Evolutionary conservation across 1,140 invertebrate species (phyloP), one percentile per base, ranked within the genome.

Genomic region (Drosophila repletoides): DNA sequence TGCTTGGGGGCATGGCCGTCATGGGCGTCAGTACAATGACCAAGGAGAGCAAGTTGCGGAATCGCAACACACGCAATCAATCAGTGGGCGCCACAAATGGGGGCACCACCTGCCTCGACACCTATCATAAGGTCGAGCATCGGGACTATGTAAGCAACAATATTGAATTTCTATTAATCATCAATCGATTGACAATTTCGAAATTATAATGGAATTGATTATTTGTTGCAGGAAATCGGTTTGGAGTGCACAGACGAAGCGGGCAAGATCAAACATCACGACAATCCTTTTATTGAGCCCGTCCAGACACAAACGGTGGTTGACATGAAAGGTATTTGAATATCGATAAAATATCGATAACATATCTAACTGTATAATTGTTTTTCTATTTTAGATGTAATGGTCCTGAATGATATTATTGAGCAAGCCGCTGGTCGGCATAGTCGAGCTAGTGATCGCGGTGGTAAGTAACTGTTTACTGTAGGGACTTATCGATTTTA

Each of bases 401-500:
- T 98, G 97, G 97, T 98, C 61, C 91, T 99, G 72, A 98, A 98
- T 91, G 97, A 99, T 90, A 98, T 99, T 69, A 97, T 99, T 72
- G 97, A 98, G 91, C 97, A 98, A 92, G 97, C 97, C 22, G 96
- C 95, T 65, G 96, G 95, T 67, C 92, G 95, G 83, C 94, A 95
- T 77, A 97, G 96, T 91, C 93, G 94, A 90, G 93, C 94, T 33
- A 96, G 95, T 86, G 96, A 97, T 71, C 92, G 87, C 55, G 96
- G 95, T 94, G 96, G 96, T 97, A 95, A 94, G 92, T 70, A 55
- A 33, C 33, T 19, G 31, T 49, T 72, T 46, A 51, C 45, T 52
- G 38, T 59, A 63, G 24, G 48, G 7, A n/a, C n/a, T n/a, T 46
- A 48, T 60, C 43, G 34, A 59, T 71, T 63, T 17, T 53, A 52